Evolutionary conservation across 2,113 vertebrate species (phyloP).

Genomic region (Colius striatus): DNA sequence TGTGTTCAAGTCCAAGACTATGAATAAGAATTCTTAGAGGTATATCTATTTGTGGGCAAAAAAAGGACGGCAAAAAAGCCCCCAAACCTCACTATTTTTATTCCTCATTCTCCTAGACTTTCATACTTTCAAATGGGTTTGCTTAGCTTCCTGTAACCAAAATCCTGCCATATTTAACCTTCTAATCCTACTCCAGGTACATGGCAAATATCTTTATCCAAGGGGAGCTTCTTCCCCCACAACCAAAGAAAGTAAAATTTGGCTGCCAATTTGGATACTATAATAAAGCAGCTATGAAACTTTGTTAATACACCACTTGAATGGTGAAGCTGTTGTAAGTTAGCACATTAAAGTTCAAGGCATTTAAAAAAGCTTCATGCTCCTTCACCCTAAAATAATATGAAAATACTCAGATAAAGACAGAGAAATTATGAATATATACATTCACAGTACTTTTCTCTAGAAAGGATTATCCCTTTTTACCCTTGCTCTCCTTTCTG

Average conservation of each 20-base stretch:
- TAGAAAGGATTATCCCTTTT: constrained; percentile 70
- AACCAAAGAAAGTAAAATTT: neutral
- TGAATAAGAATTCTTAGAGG: neutral
- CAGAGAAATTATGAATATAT: neutral
- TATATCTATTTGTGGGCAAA: neutral
- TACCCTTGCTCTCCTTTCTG: constrained; percentile 97
- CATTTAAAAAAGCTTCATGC: neutral
- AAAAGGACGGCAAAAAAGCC: neutral
- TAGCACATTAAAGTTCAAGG: neutral
- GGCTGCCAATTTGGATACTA: neutral
- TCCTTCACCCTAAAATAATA: neutral
- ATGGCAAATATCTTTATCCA: neutral
- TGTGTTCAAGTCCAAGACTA: neutral
- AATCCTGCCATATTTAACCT: neutral
- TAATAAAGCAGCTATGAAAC: neutral
- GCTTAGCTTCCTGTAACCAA: neutral
- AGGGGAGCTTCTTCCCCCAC: neutral
- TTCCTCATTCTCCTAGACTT: neutral
- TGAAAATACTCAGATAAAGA: neutral
- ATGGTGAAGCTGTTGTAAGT: neutral
- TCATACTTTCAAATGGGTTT: neutral
- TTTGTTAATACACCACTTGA: neutral
- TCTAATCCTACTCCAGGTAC: neutral
- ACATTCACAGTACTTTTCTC: neutral
- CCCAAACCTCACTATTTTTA: neutral